Evolutionary conservation across 2,888 invertebrate genomes (phyloP), one percentile per base, ranked within the genome.

Genomic region (Galeruca laticollis): DNA sequence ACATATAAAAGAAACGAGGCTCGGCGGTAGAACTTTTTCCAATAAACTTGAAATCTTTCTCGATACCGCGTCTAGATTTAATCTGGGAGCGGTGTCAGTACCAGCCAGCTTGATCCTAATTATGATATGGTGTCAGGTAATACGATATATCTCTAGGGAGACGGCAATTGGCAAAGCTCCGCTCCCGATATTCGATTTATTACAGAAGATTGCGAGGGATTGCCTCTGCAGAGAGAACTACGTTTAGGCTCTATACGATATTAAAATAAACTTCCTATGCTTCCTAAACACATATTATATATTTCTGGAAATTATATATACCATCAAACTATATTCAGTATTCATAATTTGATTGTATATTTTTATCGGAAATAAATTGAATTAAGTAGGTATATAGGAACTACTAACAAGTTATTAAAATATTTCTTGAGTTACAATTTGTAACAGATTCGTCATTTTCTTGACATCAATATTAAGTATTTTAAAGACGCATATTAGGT

Each of bases 91-190:
- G 33, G 59, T 66, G 66, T 60, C 66, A 66, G 66, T 62, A 61
- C 54, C 67, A 52, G 47, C 60, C 51, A 43, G 60, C 62, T 68
- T 69, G 72, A 74, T 74, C 79, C 79, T 80, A 81, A 82, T 82
- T 82, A 82, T 81, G 82, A 81, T 81, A 79, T 79, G 79, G 79
- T 82, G 81, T 81, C 82, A 80, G 80, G 80, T 79, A 80, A 81
- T 80, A 78, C 77, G 78, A 77, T 74, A 79, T 74, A 75, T 80
- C 81, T 73, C 81, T 59, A 60, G 79, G 60, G 71, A 71, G 47
- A 52, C 43, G 51, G 56, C 76, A 76, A 78, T 75, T 76, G 77
- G 78, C 76, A 79, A 80, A 79, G 79, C 79, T 78, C 73, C 76
- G 76, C 74, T 78, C 75, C 73, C 77, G 77, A 80, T 81, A 81